Base-by-base conservation (phyloP, 2,797 vertebrate genomes). In the Sebastiscus tertius region DNA sequence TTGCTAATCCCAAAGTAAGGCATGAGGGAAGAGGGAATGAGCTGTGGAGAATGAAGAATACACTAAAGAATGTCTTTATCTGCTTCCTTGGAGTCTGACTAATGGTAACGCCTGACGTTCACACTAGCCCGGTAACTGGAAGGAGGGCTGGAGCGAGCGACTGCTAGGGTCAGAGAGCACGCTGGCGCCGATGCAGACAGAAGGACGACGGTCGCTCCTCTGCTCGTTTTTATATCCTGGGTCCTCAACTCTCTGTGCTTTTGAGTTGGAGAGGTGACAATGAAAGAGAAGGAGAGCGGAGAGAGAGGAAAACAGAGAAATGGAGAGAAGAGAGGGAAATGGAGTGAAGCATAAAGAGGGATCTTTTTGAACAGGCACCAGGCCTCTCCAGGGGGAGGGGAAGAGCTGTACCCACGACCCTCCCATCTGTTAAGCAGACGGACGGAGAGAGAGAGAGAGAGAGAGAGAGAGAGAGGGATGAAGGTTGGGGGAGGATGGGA, bases 401-500 rank as follows among this genome's bases (percentile, higher is more conserved):
- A 90, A 91, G 93, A 91, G 93, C 88, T 93, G 85, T 91, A 91
- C 92, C 91, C 90, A 88, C 87, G 89, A 95, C 93, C 94, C 95
- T 95, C 92, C 92, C 91, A 96, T 96, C 92, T 95, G 94, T 89
- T 97, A 94, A 95, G 90, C 95, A 94, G 92, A 94, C 94, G 89
- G 92, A 93, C 87, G 34, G 77, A 82, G 82, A 71, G 80, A 67
- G 80, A 61, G 52, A 24, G 52, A 55, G 56, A 29, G 55, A 27
- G 55, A 26, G 55, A 14, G 55, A 14, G 55, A 56, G 55, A 56
- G 54, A 26, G 54, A 55, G 74, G 69, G 62, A 85, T 87, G 90
- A 84, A 92, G 84, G 91, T 82, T 88, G 89, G 92, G 83, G 89
- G 89, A 91, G 90, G 92, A 91, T 93, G 90, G 87, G 83, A 88